These are phyloP conservation scores for Rhagoletis pomonella DNA, from an alignment of 1,140 invertebrate genomes.

Conservation along the genomic window DNA sequence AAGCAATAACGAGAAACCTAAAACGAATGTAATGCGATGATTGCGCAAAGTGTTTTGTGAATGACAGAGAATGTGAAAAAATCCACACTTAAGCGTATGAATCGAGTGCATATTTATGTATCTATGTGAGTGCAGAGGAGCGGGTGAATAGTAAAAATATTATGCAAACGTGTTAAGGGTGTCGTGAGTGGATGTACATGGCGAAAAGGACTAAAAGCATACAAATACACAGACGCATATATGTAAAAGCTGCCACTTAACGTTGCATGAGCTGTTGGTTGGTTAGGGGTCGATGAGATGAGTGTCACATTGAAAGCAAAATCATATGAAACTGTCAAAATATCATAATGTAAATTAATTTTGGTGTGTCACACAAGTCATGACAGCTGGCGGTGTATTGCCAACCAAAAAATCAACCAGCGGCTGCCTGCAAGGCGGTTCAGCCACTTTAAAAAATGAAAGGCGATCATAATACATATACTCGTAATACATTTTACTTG, in stretches of 20 bases:
- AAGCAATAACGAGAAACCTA: not conserved
- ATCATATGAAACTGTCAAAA: conserved; percentile 54
- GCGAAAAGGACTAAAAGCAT: not conserved
- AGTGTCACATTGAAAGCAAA: conserved; percentile 2
- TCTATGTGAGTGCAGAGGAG: not conserved
- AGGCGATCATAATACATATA: not conserved
- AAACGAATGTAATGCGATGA: conserved; percentile 41
- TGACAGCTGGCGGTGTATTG: conserved; percentile 44
- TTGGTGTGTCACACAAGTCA: conserved; percentile 51
- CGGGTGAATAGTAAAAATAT: not conserved
- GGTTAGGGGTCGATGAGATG: too few relatives aligned
- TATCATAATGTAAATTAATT: conserved; percentile 54
- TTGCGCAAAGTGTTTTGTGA: conserved; percentile 49
- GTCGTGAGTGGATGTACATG: not conserved
- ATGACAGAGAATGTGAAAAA: conserved; percentile 8
- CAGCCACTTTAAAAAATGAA: not conserved
- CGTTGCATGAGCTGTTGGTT: not conserved
- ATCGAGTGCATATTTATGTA: too few relatives aligned
- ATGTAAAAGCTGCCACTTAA: not conserved
- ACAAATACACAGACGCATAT: not conserved
- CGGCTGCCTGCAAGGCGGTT: too few relatives aligned
- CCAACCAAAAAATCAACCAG: not conserved
- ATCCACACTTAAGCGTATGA: not conserved
- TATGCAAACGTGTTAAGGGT: conserved; percentile 20
- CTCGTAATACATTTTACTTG: too few relatives aligned